Conservation (phyloP, 1,140 invertebrate genomes). For the Zaprionus gabonicus region DNA sequence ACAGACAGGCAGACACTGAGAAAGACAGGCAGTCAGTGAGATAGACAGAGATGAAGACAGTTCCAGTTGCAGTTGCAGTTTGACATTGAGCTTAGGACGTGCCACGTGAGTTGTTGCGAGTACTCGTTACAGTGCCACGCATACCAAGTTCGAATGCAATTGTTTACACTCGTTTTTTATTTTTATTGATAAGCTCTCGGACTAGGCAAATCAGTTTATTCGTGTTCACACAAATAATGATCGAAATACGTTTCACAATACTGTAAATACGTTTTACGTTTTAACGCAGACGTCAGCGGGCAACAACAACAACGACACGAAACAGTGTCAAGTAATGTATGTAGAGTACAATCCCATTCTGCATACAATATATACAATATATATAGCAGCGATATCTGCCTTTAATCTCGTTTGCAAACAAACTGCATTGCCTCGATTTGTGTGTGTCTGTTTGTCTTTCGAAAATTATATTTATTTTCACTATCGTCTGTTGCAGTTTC, state of each 20-base stretch:
- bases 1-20: not conserved
- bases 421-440: constrained; percentile 21
- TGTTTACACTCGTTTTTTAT: constrained; percentile 54
- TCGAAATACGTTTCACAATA: constrained; percentile 4
- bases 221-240: constrained; percentile 40
- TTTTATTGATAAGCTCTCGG: constrained; percentile 61
- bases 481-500: constrained; percentile 18
- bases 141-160: constrained; percentile 40
- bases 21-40: not conserved
- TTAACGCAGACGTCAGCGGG: not conserved
- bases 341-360: not conserved
- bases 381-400: not conserved
- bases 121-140: constrained; percentile 1
- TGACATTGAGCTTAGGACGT: constrained; percentile 74
- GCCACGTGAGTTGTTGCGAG: constrained; percentile 36
- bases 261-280: not conserved
- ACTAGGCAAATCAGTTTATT: constrained; percentile 61
- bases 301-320: not conserved
- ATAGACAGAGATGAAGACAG: constrained; percentile 12
- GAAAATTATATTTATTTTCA: constrained; percentile 31
- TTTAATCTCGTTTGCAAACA: constrained; percentile 13
- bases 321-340: constrained; percentile 4
- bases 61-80: constrained; percentile 42
- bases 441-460: not conserved
- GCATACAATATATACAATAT: not conserved